Evolutionary conservation across 2,888 invertebrate genomes (phyloP), one percentile per base, ranked within the genome.

Genomic region (Athalia rosae): DNA sequence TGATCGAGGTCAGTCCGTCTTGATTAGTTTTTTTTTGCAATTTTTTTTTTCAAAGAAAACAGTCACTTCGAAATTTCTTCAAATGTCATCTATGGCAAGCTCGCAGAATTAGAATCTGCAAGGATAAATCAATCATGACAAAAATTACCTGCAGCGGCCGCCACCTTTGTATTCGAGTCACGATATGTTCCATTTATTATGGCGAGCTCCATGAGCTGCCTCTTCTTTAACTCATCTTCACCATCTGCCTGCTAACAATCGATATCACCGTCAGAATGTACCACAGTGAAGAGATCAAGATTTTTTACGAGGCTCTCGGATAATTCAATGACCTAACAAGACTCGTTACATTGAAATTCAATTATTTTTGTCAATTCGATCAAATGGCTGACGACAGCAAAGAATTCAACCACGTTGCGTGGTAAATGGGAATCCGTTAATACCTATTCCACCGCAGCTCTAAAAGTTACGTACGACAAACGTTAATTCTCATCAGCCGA

Each of bases 131-230:
- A 45, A 8, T 2, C 71, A n/a, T 71, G 56, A 71, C 28, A 28
- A 71, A 58, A 71, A 71, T 89, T 92, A 96, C 96, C 96, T 94
- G 96, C 94, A 84, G 94, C 94, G 88, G 95, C 94, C 84, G 95
- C 94, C 85, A 95, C 95, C 91, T 97, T 97, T 85, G 95, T 93
- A 90, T 96, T 97, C 79, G 97, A 97, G 91, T 99, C 98, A 90
- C 99, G 95, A 93, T 99, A 99, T 77, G 99, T 99, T 90, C 99
- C 99, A 91, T 99, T 99, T 90, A 99, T 99, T 88, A 99, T 99
- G 88, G 99, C 99, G 90, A 99, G 93, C 92, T 99, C 99, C 99
- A 99, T 99, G 87, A 99, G 93, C 92, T 99, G 99, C 90, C 99
- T 95, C 91, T 99, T 99, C 94, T 99, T 99, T 89, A 99, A 92